phyloP scores from a whole-genome alignment of 1,140 invertebrate species.

The Apocrypta bakeri region DNA sequence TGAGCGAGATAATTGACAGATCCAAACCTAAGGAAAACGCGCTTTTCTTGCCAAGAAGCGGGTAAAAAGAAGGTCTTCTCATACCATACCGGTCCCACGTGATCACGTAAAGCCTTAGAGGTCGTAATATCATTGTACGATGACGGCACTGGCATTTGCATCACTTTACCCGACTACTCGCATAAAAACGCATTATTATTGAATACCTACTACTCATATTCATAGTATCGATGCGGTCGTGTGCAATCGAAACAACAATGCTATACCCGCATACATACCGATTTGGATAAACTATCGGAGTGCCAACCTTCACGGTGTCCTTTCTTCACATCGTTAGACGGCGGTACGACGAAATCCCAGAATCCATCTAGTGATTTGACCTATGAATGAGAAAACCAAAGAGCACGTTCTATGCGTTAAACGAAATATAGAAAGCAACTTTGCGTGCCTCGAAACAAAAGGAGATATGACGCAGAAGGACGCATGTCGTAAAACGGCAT shows the following conservation, averaged over 20 bases:
- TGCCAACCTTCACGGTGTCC: conserved; percentile 85
- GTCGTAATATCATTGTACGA: conserved; percentile 97
- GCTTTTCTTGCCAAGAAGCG: conserved; percentile 80
- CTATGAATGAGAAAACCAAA: conserved; percentile 54
- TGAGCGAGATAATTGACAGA: conserved; percentile 91
- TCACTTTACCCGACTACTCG: conserved; percentile 75
- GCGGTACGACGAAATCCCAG: conserved; percentile 89
- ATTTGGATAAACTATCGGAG: conserved; percentile 77
- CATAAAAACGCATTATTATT: no score
- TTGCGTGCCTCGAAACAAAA: no score
- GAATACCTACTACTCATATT: no score
- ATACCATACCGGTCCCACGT: conserved; percentile 96
- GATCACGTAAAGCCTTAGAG: conserved; percentile 86
- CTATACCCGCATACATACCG: no score
- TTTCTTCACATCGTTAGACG: conserved; percentile 78
- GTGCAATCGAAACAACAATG: no score
- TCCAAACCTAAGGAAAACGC: conserved; percentile 90
- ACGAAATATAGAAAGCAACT: no score
- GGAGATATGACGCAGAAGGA: no score
- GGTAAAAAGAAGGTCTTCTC: conserved; percentile 89
- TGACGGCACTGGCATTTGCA: conserved; percentile 95
- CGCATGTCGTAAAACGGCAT: neutral
- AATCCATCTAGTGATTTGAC: conserved; percentile 85
- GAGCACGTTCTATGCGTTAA: no score
- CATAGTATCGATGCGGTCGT: no score